phyloP scores from a whole-genome alignment of 37 sponge, comb jelly and placozoan species.

The Halichondria panicea region DNA sequence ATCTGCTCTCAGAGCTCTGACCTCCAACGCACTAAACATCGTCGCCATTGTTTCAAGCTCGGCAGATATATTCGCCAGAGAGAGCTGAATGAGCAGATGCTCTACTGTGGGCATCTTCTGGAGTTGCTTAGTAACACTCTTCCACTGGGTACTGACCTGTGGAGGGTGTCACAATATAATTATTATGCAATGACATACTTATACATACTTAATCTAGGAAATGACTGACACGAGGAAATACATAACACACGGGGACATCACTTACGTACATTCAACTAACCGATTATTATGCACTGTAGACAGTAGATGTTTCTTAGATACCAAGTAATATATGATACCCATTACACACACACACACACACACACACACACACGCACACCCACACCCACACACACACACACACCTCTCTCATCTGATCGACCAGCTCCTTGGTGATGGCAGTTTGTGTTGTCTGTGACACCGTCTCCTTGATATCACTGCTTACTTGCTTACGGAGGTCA shows the following conservation, averaged over 20 bases:
- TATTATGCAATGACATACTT: background rate
- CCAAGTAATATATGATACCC: background rate
- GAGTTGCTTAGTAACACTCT: slow-evolving; percentile 14
- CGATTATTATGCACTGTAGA: too few species aligned
- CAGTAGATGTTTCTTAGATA: too few species aligned
- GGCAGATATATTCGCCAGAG: slow-evolving; percentile 16
- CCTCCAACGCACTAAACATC: background rate
- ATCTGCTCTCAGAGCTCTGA: slow-evolving; percentile 2
- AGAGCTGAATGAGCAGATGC: slow-evolving; percentile 21
- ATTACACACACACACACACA: slow-evolving; percentile 1
- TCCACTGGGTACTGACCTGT: slow-evolving; percentile 35
- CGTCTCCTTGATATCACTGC: slow-evolving; percentile 3
- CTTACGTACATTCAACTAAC: too few species aligned
- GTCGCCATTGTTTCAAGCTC: slow-evolving; percentile 1
- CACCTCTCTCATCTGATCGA: slow-evolving; percentile 27
- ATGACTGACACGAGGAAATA: too few species aligned
- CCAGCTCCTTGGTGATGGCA: slow-evolving; percentile 7
- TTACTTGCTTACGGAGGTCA: background rate
- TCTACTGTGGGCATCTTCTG: slow-evolving; percentile 14
- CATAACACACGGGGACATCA: too few species aligned
- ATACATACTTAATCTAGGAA: background rate
- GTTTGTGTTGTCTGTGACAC: background rate
- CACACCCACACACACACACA: background rate
- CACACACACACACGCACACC: background rate
- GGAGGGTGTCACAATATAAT: background rate